Percentiles rank a stretch among this genome's conserved stretches.
These are phyloP conservation scores for Cyprinella venusta DNA, from an alignment of 2,797 vertebrate genomes.

Conservation along the genomic window DNA sequence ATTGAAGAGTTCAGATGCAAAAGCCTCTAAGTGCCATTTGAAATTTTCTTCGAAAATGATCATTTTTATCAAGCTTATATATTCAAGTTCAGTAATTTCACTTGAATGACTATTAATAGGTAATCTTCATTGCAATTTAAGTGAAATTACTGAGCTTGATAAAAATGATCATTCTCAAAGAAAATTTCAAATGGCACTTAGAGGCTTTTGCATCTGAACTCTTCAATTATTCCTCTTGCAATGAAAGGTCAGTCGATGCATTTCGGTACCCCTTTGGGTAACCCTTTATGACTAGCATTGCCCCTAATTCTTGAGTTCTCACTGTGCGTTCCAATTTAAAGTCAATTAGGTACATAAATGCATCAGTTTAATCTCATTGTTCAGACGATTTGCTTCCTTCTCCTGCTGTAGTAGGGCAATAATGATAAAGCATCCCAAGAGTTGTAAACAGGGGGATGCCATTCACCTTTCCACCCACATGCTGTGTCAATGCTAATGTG, in stretches of 20 bases:
- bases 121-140: too few species aligned
- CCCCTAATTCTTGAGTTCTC: slow-evolving; percentile 48
- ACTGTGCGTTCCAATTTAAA: slow-evolving; percentile 57
- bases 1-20: too few species aligned
- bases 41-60: too few species aligned
- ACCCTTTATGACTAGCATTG: slow-evolving; percentile 54
- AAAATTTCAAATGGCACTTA: too few species aligned
- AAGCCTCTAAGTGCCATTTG: too few species aligned
- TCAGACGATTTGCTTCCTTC: slow-evolving; percentile 57
- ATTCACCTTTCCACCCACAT: slow-evolving; percentile 54
- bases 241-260: slow-evolving; percentile 47
- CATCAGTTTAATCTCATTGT: slow-evolving; percentile 62
- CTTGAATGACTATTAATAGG: too few species aligned
- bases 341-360: slow-evolving; percentile 64
- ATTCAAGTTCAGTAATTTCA: too few species aligned
- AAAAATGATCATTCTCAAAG: too few species aligned
- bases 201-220: too few species aligned
- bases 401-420: slow-evolving; percentile 44
- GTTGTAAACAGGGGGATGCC: slow-evolving; percentile 58
- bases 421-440: slow-evolving; percentile 50
- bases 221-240: slow-evolving; percentile 41
- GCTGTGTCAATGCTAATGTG: slow-evolving; percentile 56
- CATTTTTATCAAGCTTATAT: too few species aligned
- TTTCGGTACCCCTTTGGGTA: slow-evolving; percentile 37
- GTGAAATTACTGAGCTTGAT: too few species aligned